Percentiles rank a stretch among this genome's conserved stretches.
phyloP scores from a whole-genome alignment of 2,888 invertebrate genomes.

The Campopleginae sp. region DNA sequence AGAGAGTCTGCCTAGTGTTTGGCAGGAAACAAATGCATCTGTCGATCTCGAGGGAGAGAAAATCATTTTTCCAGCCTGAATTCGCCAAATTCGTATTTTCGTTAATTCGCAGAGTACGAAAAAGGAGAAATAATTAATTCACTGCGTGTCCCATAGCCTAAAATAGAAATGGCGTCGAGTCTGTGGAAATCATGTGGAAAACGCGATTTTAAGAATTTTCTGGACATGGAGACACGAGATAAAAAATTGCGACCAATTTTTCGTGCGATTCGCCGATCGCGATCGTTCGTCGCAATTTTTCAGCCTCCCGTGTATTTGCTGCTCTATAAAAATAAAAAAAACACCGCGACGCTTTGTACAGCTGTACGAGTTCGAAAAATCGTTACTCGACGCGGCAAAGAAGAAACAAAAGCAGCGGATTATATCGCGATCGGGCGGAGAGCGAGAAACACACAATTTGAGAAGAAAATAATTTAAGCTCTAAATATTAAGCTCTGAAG shows the following conservation, averaged over 20 bases:
- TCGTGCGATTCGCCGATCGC: neutral
- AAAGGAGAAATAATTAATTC: slow-evolving; percentile 13
- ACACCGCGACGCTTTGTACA: neutral
- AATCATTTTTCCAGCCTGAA: neutral
- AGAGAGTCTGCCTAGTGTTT: slow-evolving; percentile 16
- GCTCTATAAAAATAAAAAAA: neutral
- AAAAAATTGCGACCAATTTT: neutral
- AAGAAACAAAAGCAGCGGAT: neutral
- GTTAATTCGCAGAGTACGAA: slow-evolving; percentile 38
- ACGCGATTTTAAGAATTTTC: neutral
- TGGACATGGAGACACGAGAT: neutral
- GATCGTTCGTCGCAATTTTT: neutral
- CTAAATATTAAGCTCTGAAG: slow-evolving; percentile 10
- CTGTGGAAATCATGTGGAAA: slow-evolving; percentile 10
- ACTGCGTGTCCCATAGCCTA: slow-evolving; percentile 50
- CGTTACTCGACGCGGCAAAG: neutral
- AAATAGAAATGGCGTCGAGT: slow-evolving; percentile 53
- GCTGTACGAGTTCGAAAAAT: neutral
- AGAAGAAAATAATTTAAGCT: slow-evolving; percentile 18
- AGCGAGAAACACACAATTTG: neutral
- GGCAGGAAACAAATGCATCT: slow-evolving; percentile 9
- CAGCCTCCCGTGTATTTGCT: neutral
- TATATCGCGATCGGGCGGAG: neutral
- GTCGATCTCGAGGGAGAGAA: slow-evolving; percentile 14
- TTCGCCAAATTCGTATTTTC: slow-evolving; percentile 18